phyloP scores from a whole-genome alignment of 2,797 vertebrate genomes.

The Columba guinea region DNA sequence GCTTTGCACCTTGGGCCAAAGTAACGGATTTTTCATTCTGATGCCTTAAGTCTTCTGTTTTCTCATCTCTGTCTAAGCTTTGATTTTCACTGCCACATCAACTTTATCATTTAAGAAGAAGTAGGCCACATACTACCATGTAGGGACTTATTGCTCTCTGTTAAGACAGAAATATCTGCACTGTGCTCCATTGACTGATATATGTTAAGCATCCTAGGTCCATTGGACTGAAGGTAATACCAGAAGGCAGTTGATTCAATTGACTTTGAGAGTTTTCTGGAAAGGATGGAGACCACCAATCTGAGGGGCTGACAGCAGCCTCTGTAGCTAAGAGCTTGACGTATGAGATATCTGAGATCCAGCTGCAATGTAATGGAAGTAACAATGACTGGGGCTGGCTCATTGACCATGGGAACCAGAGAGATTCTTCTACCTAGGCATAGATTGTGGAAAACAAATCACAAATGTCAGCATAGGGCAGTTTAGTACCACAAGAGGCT shows the following conservation, averaged over 20 bases:
- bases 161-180: neutral
- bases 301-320: neutral
- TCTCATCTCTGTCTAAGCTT: neutral
- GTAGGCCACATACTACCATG: neutral
- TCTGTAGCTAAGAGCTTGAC: neutral
- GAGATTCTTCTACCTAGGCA: neutral
- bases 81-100: neutral
- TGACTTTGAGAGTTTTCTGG: neutral
- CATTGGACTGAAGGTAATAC: neutral
- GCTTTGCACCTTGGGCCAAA: neutral
- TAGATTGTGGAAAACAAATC: neutral
- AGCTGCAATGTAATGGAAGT: neutral
- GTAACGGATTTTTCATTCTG: neutral
- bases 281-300: neutral
- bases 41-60: neutral
- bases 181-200: neutral
- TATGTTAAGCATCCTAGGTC: neutral
- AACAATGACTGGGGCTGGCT: neutral
- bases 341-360: neutral
- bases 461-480: neutral
- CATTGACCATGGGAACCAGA: neutral
- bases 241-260: neutral
- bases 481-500: neutral
- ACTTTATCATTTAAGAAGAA: neutral
- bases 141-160: neutral